Base-by-base conservation (phyloP, 2,888 invertebrate species). In the Andrena dorsata region DNA sequence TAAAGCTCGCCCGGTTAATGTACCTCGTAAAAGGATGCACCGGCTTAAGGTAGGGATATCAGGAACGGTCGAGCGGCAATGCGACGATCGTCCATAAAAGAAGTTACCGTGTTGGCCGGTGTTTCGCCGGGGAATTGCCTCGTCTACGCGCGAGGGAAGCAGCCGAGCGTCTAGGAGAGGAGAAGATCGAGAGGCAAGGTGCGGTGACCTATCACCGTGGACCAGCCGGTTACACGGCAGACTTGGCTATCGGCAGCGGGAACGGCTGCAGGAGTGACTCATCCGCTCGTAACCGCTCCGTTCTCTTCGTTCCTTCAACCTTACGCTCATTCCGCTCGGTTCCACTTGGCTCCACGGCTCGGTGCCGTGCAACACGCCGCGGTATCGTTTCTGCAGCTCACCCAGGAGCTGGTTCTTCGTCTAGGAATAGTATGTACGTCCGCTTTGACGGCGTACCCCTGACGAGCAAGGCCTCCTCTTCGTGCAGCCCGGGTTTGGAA, bases 171-270 rank as follows among this genome's bases (percentile, higher is more conserved):
- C 73, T 76, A 41, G 68, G 26, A 53, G 68, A 61, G 79, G 58
- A 60, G 76, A 78, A 75, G 82, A 75, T 86, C 82, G 86, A 84
- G 69, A 82, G 83, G 88, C 88, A 90, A 90, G 90, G 90, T 90
- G 90, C 90, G 90, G 86, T 89, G 91, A 91, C 90, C 91, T 88
- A 89, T 85, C 89, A 74, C 86, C 81, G 90, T 26, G 56, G 41
- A 80, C 78, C 86, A 89, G 89, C 86, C 80, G 84, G 87, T 88
- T 78, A 80, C 78, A 80, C 79, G 47, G 47, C 77, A 61, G 47
- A 23, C 32, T 23, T 58, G 75, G 60, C 71, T 77, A 84, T 86
- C 86, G 80, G 80, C 79, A 83, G 80, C 80, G 71, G 76, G 76
- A 73, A 76, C 73, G 49, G 58, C 51, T 53, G 82, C 47, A 61